Percentiles rank a stretch among this genome's conserved stretches.
Evolutionary conservation across 2,113 vertebrate genomes (phyloP).

Genomic region (Siniperca knerii): DNA sequence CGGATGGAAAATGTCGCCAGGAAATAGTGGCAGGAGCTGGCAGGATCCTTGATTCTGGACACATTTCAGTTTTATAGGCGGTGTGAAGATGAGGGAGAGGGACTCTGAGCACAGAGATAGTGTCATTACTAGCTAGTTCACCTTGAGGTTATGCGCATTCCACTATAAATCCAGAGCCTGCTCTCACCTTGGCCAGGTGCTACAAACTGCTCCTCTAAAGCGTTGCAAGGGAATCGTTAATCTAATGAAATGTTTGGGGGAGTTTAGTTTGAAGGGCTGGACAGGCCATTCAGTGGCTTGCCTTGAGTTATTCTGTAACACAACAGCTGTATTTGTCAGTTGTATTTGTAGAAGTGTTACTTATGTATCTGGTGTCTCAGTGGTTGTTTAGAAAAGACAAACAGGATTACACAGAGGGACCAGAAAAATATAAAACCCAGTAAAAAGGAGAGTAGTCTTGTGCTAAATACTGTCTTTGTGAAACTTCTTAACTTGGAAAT

Average conservation of each 20-base stretch:
- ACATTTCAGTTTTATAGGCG: constrained; percentile 63
- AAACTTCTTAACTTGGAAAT: not conserved
- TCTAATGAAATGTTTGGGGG: constrained; percentile 58
- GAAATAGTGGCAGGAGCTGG: constrained; percentile 35
- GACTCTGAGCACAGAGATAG: constrained; percentile 37
- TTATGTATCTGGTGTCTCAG: not conserved
- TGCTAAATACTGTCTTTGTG: not conserved
- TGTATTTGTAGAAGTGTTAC: constrained; percentile 27
- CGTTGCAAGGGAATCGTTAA: constrained; percentile 30
- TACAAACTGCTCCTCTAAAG: constrained; percentile 39
- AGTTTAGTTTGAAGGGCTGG: constrained; percentile 14
- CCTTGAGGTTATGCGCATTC: constrained; percentile 68
- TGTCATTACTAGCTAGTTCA: constrained; percentile 72
- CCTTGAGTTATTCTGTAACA: constrained; percentile 31
- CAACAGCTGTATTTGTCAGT: constrained; percentile 43
- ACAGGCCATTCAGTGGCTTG: constrained; percentile 10
- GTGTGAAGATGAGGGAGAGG: constrained; percentile 52
- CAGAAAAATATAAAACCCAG: not conserved
- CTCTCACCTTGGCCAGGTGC: constrained; percentile 70
- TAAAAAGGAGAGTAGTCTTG: not conserved
- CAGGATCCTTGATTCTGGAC: constrained; percentile 64
- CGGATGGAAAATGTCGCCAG: constrained; percentile 15
- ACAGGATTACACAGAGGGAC: not conserved
- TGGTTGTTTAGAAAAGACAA: constrained; percentile 30
- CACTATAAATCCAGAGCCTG: constrained; percentile 64